Evolutionary conservation across 2,888 invertebrate genomes (phyloP), one percentile per base, ranked within the genome.

Genomic region (Eupelmus urozonus): DNA sequence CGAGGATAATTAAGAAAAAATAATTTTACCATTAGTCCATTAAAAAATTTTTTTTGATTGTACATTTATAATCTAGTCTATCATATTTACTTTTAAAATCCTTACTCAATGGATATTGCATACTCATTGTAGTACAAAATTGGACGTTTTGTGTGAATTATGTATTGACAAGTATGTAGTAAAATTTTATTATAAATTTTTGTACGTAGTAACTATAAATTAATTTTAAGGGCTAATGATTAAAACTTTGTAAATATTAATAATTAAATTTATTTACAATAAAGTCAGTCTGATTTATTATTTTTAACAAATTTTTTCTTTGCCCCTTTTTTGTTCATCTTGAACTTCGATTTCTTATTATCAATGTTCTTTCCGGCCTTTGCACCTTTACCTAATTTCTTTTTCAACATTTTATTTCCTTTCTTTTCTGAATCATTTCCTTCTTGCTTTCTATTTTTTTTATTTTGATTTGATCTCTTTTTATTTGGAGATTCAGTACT

Each of bases 241-340:
- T 34, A 34, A 34, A 34, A 62, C 20, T 62, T 40, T 71, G 20
- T 71, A 71, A 29, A 51, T 71, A 65, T 27, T 34, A 42, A 18
- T 45, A 57, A 45, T 49, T 73, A 63, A 20, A 42, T 20, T 18
- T 63, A 70, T 70, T 59, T 55, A 66, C 20, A 71, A 65, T 51
- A 65, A 65, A 65, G 27, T 77, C 18, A 77, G 13, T 60, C n/a
- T 66, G 60, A 49, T 20, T 77, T 60, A 49, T 77, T 53, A 49
- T 53, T 72, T 53, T 34, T 66, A 42, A 45, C 25, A 49, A 63
- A 0, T 55, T 62, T 69, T 60, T 71, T 34, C 18, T 42, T 65
- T 20, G 29, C 29, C 16, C 63, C 45, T 63, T n/a, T n/a, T n/a
- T 66, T 77, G 34, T 51, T 77, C 1, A 53, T 16, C 1, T 71